These are phyloP conservation scores for Rhopalosiphum nymphaeae DNA, from an alignment of 2,888 invertebrate species.

Conservation along the genomic window DNA sequence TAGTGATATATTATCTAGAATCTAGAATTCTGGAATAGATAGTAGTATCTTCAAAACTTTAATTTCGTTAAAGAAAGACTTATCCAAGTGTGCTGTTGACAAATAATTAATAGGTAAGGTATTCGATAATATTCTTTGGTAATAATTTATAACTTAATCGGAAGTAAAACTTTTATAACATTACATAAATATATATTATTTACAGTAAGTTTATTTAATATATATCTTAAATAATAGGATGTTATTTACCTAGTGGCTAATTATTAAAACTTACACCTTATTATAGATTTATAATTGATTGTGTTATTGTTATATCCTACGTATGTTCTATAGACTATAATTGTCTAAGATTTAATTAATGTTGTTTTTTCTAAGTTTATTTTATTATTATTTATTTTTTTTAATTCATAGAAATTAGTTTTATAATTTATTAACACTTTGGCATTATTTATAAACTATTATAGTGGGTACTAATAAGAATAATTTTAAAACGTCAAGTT, in stretches of 20 bases:
- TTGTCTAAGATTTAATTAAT: neutral
- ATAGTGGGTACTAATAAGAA: neutral
- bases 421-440: neutral
- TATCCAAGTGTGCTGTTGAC: neutral
- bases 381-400: neutral
- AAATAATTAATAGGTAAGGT: neutral
- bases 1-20: too few species aligned
- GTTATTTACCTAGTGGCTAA: neutral
- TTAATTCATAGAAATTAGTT: neutral
- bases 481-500: neutral
- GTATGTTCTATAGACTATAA: neutral
- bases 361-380: neutral
- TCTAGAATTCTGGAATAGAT: too few species aligned
- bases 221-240: neutral
- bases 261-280: neutral
- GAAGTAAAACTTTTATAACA: neutral
- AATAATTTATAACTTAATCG: neutral
- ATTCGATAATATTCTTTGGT: neutral
- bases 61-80: neutral
- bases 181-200: neutral
- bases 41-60: too few species aligned
- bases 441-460: neutral
- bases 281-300: neutral
- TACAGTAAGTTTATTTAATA: neutral
- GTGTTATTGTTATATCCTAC: neutral